Evolutionary conservation across 2,888 invertebrate genomes (phyloP).

Genomic region (Cantharis flavilabris): DNA sequence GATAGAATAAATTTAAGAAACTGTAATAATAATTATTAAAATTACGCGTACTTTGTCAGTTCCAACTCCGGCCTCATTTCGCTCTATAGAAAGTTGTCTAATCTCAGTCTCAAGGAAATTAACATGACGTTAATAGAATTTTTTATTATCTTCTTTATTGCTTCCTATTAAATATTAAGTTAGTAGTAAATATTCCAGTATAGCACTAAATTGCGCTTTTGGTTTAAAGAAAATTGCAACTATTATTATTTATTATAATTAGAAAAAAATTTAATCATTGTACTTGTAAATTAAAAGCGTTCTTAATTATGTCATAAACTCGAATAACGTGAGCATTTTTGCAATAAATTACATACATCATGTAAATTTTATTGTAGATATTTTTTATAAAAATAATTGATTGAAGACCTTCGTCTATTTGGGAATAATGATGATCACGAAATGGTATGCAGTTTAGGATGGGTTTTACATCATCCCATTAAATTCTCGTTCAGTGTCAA

Average conservation of each 20-base stretch:
- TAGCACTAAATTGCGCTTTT: neutral
- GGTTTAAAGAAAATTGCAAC: neutral
- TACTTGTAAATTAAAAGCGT: neutral
- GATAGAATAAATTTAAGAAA: neutral
- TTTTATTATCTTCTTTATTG: neutral
- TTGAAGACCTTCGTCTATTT: conserved; percentile 30
- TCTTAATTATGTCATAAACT: neutral
- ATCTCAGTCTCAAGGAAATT: conserved; percentile 1
- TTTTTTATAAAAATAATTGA: conserved; percentile 11
- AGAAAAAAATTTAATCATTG: neutral
- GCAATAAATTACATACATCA: neutral
- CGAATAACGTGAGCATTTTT: neutral
- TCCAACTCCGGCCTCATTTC: neutral
- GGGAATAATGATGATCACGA: conserved; percentile 22
- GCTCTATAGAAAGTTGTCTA: conserved; percentile 2
- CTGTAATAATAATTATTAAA: neutral
- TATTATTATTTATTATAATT: neutral
- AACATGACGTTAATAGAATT: neutral
- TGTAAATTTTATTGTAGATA: conserved; percentile 6
- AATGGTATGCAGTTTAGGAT: conserved; percentile 24
- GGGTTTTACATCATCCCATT: conserved; percentile 15
- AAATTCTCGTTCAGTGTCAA: conserved; percentile 19
- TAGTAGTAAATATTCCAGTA: neutral
- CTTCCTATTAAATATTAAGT: neutral
- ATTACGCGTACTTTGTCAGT: neutral